A percentile compares a stretch with the other conserved stretches of the same genome.
These are phyloP conservation scores for Stictocephala bisonia DNA, from an alignment of 2,888 invertebrate species.

Conservation along the genomic window DNA sequence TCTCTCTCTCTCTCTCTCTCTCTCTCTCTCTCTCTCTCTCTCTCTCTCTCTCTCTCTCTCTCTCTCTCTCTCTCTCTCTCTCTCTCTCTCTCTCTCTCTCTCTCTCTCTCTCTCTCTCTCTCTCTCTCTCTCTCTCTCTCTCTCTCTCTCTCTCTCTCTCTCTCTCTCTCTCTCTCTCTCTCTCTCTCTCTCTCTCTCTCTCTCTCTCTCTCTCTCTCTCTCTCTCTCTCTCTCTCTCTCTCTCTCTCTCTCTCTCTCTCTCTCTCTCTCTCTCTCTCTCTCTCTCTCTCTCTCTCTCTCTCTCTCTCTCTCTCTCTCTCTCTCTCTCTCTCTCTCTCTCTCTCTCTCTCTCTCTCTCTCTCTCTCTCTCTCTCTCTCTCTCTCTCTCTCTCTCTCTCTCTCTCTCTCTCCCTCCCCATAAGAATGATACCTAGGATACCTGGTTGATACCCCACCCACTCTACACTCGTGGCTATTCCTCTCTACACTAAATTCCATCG, in stretches of 20 bases:
- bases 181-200: neutral
- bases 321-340: too few species aligned
- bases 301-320: too few species aligned
- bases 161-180: neutral
- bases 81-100: conserved; percentile 18
- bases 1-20: too few species aligned
- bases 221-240: conserved; percentile 34
- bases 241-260: neutral
- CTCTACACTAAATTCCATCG: too few species aligned
- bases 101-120: conserved; percentile 32
- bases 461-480: too few species aligned
- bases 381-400: too few species aligned
- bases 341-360: too few species aligned
- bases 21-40: too few species aligned
- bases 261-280: too few species aligned
- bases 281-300: too few species aligned
- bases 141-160: neutral
- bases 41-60: neutral
- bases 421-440: neutral
- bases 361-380: too few species aligned
- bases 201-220: neutral
- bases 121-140: conserved; percentile 10
- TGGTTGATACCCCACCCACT: too few species aligned
- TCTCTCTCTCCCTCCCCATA: neutral
- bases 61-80: conserved; percentile 7